Percentiles rank a stretch among this genome's conserved stretches.
These are phyloP conservation scores for Dendrolimus houi DNA, from an alignment of 2,888 invertebrate species.

Conservation along the genomic window DNA sequence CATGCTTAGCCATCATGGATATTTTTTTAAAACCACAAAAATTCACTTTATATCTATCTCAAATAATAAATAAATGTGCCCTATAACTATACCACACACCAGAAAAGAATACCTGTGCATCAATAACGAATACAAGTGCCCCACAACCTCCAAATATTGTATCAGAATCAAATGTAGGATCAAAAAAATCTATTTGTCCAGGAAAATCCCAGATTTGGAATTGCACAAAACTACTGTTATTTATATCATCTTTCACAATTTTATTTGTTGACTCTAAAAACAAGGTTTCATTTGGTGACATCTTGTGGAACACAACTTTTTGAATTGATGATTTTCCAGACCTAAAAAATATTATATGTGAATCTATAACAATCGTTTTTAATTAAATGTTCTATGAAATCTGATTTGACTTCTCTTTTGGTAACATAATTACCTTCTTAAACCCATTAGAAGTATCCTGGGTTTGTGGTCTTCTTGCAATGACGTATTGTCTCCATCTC, in stretches of 20 bases:
- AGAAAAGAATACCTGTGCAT: slow-evolving; percentile 84
- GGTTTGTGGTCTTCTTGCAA: slow-evolving; percentile 89
- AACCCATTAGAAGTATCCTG: slow-evolving; percentile 95
- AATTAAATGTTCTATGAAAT: slow-evolving; percentile 1
- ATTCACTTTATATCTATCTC: no score
- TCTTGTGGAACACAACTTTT: slow-evolving; percentile 99
- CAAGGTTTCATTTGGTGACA: slow-evolving; percentile 99
- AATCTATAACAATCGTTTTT: not conserved
- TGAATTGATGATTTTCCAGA: slow-evolving; percentile 99
- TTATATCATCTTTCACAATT: slow-evolving; percentile 98
- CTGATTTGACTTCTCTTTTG: not conserved
- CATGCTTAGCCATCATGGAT: no score
- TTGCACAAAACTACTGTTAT: slow-evolving; percentile 96
- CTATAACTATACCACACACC: no score
- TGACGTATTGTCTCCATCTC: slow-evolving; percentile 78
- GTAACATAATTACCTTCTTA: slow-evolving; percentile 84
- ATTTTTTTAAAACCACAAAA: no score
- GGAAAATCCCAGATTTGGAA: slow-evolving; percentile 99
- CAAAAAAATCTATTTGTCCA: slow-evolving; percentile 98
- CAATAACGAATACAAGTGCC: slow-evolving; percentile 98
- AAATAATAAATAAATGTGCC: no score
- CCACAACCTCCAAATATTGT: slow-evolving; percentile 98
- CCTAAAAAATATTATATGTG: slow-evolving; percentile 68
- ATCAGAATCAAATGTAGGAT: slow-evolving; percentile 96
- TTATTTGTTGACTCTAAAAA: slow-evolving; percentile 99